phyloP scores from a whole-genome alignment of 1,140 invertebrate species.

The Drosophila sulfurigaster region DNA sequence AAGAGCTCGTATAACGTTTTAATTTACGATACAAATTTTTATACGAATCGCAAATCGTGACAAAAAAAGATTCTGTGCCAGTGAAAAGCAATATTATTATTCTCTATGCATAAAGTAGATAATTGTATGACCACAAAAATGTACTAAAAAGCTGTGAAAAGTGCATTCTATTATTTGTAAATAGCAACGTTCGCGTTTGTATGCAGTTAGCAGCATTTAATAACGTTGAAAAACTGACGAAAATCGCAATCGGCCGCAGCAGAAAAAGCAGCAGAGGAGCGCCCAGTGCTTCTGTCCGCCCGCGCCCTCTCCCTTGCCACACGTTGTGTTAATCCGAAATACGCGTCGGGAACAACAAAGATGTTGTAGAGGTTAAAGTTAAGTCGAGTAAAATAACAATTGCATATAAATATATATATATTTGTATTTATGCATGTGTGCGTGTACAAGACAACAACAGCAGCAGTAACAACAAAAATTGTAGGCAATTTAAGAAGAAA shows the following conservation, averaged over 20 bases:
- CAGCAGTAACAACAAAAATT: constrained; percentile 18
- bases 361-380: constrained; percentile 66
- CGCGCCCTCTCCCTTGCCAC: constrained; percentile 65
- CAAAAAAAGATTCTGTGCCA: constrained; percentile 62
- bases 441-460: neutral
- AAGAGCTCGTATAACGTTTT: constrained; percentile 38
- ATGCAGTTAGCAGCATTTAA: constrained; percentile 35
- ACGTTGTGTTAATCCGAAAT: constrained; percentile 65
- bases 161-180: constrained; percentile 39
- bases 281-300: constrained; percentile 38
- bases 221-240: constrained; percentile 35
- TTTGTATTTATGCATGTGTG: constrained; percentile 12
- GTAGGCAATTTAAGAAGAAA: constrained; percentile 37
- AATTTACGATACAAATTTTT: constrained; percentile 63
- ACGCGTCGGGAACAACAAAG: constrained; percentile 67
- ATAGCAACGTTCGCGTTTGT: constrained; percentile 39
- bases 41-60: constrained; percentile 61
- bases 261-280: constrained; percentile 52
- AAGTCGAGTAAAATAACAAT: constrained; percentile 34
- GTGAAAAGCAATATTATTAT: constrained; percentile 73
- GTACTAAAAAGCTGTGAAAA: constrained; percentile 30
- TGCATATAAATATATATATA: constrained; percentile 9
- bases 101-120: constrained; percentile 49
- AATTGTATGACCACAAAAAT: constrained; percentile 48
- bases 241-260: constrained; percentile 36